These are phyloP conservation scores for Cerceris rybyensis DNA, from an alignment of 2,888 invertebrate species.

Conservation along the genomic window DNA sequence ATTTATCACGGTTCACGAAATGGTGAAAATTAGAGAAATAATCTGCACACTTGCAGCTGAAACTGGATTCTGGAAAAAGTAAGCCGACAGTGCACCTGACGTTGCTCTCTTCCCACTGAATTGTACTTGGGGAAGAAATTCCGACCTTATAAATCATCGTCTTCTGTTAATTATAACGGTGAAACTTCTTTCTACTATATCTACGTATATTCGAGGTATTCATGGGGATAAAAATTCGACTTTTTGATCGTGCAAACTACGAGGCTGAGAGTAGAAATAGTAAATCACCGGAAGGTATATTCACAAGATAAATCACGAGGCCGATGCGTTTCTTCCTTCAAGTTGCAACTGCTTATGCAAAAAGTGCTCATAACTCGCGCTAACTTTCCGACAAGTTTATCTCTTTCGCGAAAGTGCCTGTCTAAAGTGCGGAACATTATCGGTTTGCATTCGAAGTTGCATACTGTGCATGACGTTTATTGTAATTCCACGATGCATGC, in stretches of 20 bases:
- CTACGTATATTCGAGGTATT: slow-evolving; percentile 19
- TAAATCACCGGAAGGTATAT: slow-evolving; percentile 26
- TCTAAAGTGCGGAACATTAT: slow-evolving; percentile 12
- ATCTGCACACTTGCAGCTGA: no score
- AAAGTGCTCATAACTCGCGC: slow-evolving; percentile 38
- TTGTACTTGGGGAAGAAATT: neutral
- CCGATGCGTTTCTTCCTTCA: slow-evolving; percentile 4
- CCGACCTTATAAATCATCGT: slow-evolving; percentile 27
- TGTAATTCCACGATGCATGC: neutral
- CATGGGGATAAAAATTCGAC: slow-evolving; percentile 20
- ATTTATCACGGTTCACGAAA: no score
- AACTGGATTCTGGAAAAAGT: no score
- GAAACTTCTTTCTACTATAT: slow-evolving; percentile 22
- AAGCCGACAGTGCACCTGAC: no score
- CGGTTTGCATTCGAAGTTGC: slow-evolving; percentile 10
- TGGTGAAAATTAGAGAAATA: no score
- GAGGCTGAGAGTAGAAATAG: neutral
- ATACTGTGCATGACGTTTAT: neutral
- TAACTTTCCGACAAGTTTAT: slow-evolving; percentile 42
- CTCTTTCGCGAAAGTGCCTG: slow-evolving; percentile 31
- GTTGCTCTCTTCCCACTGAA: neutral
- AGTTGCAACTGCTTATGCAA: slow-evolving; percentile 43
- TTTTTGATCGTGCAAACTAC: slow-evolving; percentile 21
- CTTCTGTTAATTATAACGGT: slow-evolving; percentile 26
- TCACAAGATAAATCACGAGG: slow-evolving; percentile 33